Percentiles rank a stretch among this genome's conserved stretches.
Evolutionary conservation across 53 echinoderm and acorn worm species (phyloP).

Genomic region (Holothuria scabra): DNA sequence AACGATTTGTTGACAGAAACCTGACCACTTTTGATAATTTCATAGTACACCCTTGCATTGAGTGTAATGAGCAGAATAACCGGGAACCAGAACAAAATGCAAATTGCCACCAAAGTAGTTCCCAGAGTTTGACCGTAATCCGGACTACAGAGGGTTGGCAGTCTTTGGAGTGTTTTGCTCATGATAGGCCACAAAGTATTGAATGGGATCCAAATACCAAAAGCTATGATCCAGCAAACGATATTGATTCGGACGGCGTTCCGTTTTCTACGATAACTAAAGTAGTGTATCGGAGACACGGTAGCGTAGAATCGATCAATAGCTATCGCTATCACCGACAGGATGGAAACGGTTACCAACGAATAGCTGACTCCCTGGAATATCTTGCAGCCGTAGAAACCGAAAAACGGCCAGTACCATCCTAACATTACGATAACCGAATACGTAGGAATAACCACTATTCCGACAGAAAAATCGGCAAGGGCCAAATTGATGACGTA

Average conservation of each 20-base stretch:
- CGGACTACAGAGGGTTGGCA: slow-evolving; percentile 1
- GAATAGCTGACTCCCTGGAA: slow-evolving; percentile 44
- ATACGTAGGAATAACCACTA: slow-evolving; percentile 28
- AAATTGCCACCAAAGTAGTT: neutral
- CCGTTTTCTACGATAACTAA: slow-evolving; percentile 19
- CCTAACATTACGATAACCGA: slow-evolving; percentile 22
- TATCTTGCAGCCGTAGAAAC: slow-evolving; percentile 20
- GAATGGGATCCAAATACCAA: slow-evolving; percentile 41
- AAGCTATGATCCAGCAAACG: slow-evolving; percentile 31
- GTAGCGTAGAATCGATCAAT: slow-evolving; percentile 51
- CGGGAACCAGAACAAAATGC: slow-evolving; percentile 2
- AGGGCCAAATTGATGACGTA: slow-evolving; percentile 54
- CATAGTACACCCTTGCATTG: neutral
- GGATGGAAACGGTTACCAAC: slow-evolving; percentile 36
- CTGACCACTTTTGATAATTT: neutral
- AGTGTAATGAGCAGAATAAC: neutral
- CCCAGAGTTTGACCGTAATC: slow-evolving; percentile 8
- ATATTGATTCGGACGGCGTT: slow-evolving; percentile 20
- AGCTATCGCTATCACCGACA: slow-evolving; percentile 28
- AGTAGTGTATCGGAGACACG: slow-evolving; percentile 36
- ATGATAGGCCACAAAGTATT: slow-evolving; percentile 26
- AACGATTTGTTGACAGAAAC: neutral
- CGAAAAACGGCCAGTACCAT: slow-evolving; percentile 41
- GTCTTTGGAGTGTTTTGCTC: neutral
- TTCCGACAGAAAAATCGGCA: slow-evolving; percentile 46